Percentiles rank a stretch among this genome's conserved stretches.
phyloP scores from a whole-genome alignment of 1,140 invertebrate genomes.

The Sesamia nonagrioides region DNA sequence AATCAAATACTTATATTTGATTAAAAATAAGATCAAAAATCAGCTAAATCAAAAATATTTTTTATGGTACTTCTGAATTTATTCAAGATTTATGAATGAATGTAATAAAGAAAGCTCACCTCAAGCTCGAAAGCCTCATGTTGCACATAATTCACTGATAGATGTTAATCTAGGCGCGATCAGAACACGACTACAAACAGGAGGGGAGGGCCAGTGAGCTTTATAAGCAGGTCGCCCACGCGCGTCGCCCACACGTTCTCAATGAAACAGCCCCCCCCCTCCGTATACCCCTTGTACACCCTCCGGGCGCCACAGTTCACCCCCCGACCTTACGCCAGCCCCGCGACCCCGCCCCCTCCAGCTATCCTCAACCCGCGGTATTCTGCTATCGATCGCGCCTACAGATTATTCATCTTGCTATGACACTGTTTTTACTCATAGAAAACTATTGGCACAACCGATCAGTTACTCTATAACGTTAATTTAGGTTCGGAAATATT shows the following conservation, averaged over 20 bases:
- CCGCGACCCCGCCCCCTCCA: constrained; percentile 45
- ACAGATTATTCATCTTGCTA: constrained; percentile 84
- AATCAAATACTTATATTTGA: constrained; percentile 20
- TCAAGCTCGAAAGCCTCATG: constrained; percentile 65
- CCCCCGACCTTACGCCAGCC: constrained; percentile 43
- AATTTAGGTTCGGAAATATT: neutral
- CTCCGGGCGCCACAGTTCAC: constrained; percentile 52
- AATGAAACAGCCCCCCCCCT: constrained; percentile 88
- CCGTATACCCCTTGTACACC: constrained; percentile 34
- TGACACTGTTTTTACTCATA: constrained; percentile 55
- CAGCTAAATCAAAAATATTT: neutral
- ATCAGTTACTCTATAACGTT: constrained; percentile 1
- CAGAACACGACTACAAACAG: constrained; percentile 73
- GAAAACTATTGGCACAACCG: constrained; percentile 21
- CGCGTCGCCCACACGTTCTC: constrained; percentile 89
- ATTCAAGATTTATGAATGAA: neutral
- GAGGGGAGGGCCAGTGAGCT: constrained; percentile 77
- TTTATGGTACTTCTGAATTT: neutral
- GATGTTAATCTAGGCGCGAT: constrained; percentile 61
- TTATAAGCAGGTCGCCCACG: constrained; percentile 87
- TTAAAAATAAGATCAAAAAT: constrained; percentile 58
- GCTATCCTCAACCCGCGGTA: constrained; percentile 59
- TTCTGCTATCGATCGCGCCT: constrained; percentile 80
- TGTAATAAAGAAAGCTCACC: constrained; percentile 58
- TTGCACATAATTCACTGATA: constrained; percentile 75